Evolutionary conservation across 2,888 invertebrate species (phyloP).

Genomic region (Mythimna ferrago): DNA sequence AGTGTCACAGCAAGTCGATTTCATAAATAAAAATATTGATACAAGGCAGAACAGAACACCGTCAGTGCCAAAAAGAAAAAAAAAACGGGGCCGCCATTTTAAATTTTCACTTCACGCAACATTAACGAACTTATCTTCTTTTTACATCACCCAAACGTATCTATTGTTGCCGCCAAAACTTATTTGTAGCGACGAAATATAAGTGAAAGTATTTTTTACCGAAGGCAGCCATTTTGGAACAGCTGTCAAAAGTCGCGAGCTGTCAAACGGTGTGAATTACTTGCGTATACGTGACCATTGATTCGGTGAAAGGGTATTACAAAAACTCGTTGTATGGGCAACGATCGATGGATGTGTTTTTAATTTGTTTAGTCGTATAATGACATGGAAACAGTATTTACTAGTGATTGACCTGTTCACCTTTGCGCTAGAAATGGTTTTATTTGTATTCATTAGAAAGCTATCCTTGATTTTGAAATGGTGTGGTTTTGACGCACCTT

Average conservation of each 20-base stretch:
- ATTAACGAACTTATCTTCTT: slow-evolving; percentile 74
- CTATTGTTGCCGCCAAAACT: slow-evolving; percentile 73
- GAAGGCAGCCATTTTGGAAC: slow-evolving; percentile 68
- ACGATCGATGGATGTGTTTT: slow-evolving; percentile 62
- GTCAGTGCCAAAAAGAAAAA: slow-evolving; percentile 19
- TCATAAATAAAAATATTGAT: slow-evolving; percentile 33
- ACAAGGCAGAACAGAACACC: slow-evolving; percentile 27
- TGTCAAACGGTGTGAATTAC: slow-evolving; percentile 70
- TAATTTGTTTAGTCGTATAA: slow-evolving; percentile 63
- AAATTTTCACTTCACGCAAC: slow-evolving; percentile 79
- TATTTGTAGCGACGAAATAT: slow-evolving; percentile 73
- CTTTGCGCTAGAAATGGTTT: slow-evolving; percentile 77
- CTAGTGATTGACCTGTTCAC: slow-evolving; percentile 74
- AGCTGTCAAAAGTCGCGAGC: slow-evolving; percentile 74
- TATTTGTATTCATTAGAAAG: slow-evolving; percentile 77
- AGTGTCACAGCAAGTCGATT: slow-evolving; percentile 31
- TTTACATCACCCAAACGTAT: slow-evolving; percentile 79
- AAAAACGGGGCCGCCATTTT: slow-evolving; percentile 59
- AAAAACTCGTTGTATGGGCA: slow-evolving; percentile 52
- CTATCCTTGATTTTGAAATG: slow-evolving; percentile 65
- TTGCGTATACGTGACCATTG: slow-evolving; percentile 57
- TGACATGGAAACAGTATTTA: slow-evolving; percentile 60
- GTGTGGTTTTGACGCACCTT: slow-evolving; percentile 45
- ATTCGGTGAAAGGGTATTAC: slow-evolving; percentile 66
- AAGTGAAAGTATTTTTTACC: slow-evolving; percentile 80